These are phyloP conservation scores for Mobula hypostoma DNA, from an alignment of 2,113 vertebrate genomes.

Conservation along the genomic window DNA sequence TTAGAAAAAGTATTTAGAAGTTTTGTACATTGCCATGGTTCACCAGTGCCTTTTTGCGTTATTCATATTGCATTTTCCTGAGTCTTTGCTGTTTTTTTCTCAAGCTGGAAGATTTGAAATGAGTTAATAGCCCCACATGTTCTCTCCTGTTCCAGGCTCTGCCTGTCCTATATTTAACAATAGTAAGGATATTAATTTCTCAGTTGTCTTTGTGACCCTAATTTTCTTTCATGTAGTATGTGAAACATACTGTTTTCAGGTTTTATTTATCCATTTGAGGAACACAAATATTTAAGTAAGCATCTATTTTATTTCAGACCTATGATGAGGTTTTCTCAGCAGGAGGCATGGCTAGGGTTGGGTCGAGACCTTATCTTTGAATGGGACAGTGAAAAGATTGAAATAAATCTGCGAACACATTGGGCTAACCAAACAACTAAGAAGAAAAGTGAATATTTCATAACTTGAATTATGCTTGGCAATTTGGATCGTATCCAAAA, in stretches of 20 bases:
- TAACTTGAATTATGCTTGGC: conserved; percentile 9
- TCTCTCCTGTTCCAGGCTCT: neutral
- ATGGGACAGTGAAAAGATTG: neutral
- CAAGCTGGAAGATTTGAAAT: neutral
- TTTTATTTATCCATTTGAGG: neutral
- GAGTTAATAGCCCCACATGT: neutral
- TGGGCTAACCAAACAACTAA: neutral
- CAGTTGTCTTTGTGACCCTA: neutral
- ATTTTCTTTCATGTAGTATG: neutral
- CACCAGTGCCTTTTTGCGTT: too few species aligned
- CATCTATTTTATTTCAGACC: neutral
- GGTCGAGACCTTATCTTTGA: neutral
- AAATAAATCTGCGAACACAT: neutral
- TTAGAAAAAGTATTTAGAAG: too few species aligned
- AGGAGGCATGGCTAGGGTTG: neutral
- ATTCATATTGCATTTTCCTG: neutral
- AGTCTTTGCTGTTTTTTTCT: neutral
- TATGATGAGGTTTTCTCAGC: neutral
- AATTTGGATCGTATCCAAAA: neutral
- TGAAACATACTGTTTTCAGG: neutral
- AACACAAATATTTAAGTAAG: neutral
- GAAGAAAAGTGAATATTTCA: neutral
- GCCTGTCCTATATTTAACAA: neutral
- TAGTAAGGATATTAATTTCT: neutral
- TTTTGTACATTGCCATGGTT: too few species aligned